phyloP scores from a whole-genome alignment of 2,797 vertebrate species.

The Sternarchorhynchus goeldii region DNA sequence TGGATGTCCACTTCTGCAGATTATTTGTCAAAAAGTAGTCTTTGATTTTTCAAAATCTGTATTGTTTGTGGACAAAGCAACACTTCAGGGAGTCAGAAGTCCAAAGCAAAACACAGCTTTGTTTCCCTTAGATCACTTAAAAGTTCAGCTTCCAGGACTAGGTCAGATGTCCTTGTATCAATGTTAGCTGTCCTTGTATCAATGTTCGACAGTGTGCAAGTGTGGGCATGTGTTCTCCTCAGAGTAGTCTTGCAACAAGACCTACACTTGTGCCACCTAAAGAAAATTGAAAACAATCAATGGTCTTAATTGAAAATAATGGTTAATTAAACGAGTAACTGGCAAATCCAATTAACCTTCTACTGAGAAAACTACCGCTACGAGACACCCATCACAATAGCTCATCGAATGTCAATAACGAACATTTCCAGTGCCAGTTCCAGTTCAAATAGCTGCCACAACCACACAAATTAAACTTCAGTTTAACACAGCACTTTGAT shows the following conservation, averaged over 20 bases:
- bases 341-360: no score
- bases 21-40: conserved; percentile 4
- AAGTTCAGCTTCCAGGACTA: neutral
- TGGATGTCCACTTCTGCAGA: conserved; percentile 10
- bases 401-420: no score
- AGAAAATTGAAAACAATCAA: neutral
- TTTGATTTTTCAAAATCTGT: conserved; percentile 12
- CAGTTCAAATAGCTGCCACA: no score
- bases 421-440: no score
- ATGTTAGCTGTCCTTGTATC: neutral
- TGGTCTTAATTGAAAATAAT: neutral
- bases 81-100: conserved; percentile 64
- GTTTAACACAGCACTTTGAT: no score
- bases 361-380: no score
- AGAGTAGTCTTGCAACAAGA: conserved; percentile 6
- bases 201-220: neutral
- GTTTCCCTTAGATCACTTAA: neutral
- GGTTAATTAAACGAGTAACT: neutral
- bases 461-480: no score
- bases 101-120: conserved; percentile 61
- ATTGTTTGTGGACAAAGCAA: conserved; percentile 46
- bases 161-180: neutral
- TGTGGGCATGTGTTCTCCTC: neutral
- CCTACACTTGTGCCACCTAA: conserved; percentile 16
- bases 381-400: no score